Evolutionary conservation across 2,797 vertebrate species (phyloP).

Genomic region (Ciconia nigra): DNA sequence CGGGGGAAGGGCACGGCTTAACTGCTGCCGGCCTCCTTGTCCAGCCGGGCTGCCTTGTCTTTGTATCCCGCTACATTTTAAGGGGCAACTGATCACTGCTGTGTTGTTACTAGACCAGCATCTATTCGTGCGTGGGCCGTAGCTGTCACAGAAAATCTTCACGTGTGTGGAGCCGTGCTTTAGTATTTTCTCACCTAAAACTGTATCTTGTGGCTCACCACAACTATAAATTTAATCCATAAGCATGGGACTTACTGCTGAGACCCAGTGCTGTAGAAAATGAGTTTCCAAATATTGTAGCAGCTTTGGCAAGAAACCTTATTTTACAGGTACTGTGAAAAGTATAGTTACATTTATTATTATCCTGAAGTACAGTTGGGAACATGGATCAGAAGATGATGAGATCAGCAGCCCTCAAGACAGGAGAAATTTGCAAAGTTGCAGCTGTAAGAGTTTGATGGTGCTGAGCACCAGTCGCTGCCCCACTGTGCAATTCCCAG

Average conservation of each 20-base stretch:
- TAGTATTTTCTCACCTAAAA: neutral
- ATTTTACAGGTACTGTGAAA: neutral
- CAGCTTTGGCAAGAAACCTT: neutral
- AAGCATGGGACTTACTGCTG: neutral
- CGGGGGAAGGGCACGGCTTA: neutral
- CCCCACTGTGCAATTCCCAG: neutral
- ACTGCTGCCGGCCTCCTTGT: neutral
- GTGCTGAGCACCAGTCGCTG: neutral
- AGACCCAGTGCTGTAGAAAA: neutral
- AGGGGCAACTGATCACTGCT: accelerated
- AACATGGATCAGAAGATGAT: neutral
- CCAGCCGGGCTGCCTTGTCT: neutral
- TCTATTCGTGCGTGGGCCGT: accelerated
- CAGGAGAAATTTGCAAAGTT: neutral
- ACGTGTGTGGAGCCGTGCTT: accelerated
- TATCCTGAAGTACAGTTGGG: neutral
- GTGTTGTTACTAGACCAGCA: neutral
- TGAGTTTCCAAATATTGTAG: neutral
- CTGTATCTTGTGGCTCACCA: accelerated
- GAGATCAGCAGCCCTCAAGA: neutral
- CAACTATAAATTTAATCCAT: neutral
- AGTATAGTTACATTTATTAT: neutral
- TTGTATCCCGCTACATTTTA: accelerated
- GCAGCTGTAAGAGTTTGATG: neutral
- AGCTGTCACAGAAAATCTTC: accelerated